A percentile compares a stretch with the other conserved stretches of the same genome.
These are phyloP conservation scores for Pseudorasbora parva DNA, from an alignment of 2,113 vertebrate genomes.

Conservation along the genomic window DNA sequence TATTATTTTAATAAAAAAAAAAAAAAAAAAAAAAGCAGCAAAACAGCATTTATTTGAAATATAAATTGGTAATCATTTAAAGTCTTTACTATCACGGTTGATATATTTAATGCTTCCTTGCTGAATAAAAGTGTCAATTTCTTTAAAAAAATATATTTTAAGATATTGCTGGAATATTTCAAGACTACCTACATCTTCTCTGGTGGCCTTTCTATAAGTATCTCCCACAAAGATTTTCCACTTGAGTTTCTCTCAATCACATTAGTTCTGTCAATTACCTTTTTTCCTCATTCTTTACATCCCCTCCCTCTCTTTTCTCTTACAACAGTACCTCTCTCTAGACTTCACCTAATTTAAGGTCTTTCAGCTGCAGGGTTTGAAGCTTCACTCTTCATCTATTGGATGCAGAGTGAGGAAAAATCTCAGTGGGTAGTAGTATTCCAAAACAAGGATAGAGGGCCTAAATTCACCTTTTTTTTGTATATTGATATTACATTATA, in stretches of 20 bases:
- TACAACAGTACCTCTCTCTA: neutral
- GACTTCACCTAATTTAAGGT: neutral
- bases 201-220: neutral
- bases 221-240: neutral
- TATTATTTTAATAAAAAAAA: no score
- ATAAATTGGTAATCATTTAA: no score
- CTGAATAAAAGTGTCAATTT: neutral
- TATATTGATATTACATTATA: neutral
- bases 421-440: neutral
- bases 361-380: constrained; percentile 1
- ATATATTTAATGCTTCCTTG: neutral
- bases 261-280: neutral
- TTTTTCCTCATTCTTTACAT: neutral
- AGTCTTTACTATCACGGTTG: neutral
- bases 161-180: no score
- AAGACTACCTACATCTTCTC: neutral
- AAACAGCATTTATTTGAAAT: no score
- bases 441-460: neutral
- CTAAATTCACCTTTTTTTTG: neutral
- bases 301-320: neutral
- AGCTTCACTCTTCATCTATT: neutral
- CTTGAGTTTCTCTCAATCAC: neutral
- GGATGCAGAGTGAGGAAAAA: neutral
- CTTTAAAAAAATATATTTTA: no score
- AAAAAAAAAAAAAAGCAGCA: no score